Evolutionary conservation across 1,140 invertebrate species (phyloP).

Genomic region (Rhizoglyphus robini): DNA sequence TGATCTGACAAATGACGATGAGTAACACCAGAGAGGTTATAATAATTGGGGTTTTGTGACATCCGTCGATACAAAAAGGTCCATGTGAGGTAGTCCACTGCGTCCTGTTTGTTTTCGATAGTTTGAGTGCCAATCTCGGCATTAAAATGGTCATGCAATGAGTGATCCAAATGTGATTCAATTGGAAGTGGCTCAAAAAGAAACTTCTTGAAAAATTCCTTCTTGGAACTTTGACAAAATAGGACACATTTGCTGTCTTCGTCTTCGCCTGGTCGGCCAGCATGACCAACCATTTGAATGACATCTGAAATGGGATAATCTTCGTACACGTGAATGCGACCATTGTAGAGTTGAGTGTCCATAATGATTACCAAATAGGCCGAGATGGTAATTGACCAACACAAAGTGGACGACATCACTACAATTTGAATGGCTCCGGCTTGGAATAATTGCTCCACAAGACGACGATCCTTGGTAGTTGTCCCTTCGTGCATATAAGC

Average conservation of each 20-base stretch:
- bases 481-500: constrained; percentile 94
- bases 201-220: constrained; percentile 98
- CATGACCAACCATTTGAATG: constrained; percentile 88
- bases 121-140: constrained; percentile 99
- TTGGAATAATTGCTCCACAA: constrained; percentile 85
- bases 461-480: constrained; percentile 57
- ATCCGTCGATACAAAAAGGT: constrained; percentile 92
- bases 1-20: constrained; percentile 96
- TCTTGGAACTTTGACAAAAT: constrained; percentile 92
- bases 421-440: constrained; percentile 84
- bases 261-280: constrained; percentile 75
- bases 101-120: constrained; percentile 99
- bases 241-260: constrained; percentile 90
- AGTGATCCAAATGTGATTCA: constrained; percentile 93
- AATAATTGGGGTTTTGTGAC: constrained; percentile 99
- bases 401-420: constrained; percentile 74
- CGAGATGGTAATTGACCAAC: constrained; percentile 75
- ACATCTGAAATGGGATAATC: constrained; percentile 96
- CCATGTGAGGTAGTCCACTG: constrained; percentile 98
- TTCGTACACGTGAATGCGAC: constrained; percentile 72
- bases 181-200: constrained; percentile 91
- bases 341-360: constrained; percentile 96
- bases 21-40: constrained; percentile 83
- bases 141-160: constrained; percentile 97
- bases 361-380: constrained; percentile 89